Percentiles rank a stretch among this genome's conserved stretches.
Conservation (phyloP, 1,140 invertebrate species). For the Chlorops oryzae region DNA sequence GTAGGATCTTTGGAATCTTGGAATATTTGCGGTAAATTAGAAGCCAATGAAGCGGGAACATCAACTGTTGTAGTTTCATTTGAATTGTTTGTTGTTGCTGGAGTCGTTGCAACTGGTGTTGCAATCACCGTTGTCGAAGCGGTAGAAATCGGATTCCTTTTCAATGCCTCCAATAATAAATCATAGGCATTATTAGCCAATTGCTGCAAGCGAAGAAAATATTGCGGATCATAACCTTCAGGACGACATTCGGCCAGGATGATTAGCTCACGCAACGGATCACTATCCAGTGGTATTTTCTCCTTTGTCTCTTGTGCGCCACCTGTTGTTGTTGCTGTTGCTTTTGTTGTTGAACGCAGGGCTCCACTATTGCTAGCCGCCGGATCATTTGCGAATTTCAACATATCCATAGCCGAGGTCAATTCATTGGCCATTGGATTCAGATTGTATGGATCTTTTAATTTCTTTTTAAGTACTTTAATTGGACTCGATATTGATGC, state of each 20-base stretch:
- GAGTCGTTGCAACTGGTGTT: background rate
- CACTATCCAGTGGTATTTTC: slow-evolving; percentile 21
- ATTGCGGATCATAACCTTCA: slow-evolving; percentile 47
- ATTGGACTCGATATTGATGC: slow-evolving; percentile 80
- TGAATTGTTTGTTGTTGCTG: slow-evolving; percentile 4
- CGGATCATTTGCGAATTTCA: slow-evolving; percentile 65
- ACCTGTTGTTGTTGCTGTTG: background rate
- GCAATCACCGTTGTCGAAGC: background rate
- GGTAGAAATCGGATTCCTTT: slow-evolving; percentile 26
- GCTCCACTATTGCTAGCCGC: slow-evolving; percentile 26
- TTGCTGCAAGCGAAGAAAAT: slow-evolving; percentile 45
- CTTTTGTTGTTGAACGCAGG: slow-evolving; percentile 16
- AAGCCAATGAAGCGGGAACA: slow-evolving; percentile 20
- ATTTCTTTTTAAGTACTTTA: slow-evolving; percentile 54
- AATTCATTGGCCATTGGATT: slow-evolving; percentile 48
- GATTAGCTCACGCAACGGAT: slow-evolving; percentile 54
- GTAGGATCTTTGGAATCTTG: slow-evolving; percentile 45
- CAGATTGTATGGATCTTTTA: slow-evolving; percentile 42
- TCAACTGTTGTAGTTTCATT: slow-evolving; percentile 6
- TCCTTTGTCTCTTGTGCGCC: background rate
- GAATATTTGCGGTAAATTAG: slow-evolving; percentile 35
- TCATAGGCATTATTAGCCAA: slow-evolving; percentile 51
- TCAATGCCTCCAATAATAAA: slow-evolving; percentile 40
- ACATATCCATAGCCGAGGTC: slow-evolving; percentile 72
- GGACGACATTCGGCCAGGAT: slow-evolving; percentile 48